Conservation (phyloP, 2,113 vertebrate genomes). For the Lagopus muta region DNA sequence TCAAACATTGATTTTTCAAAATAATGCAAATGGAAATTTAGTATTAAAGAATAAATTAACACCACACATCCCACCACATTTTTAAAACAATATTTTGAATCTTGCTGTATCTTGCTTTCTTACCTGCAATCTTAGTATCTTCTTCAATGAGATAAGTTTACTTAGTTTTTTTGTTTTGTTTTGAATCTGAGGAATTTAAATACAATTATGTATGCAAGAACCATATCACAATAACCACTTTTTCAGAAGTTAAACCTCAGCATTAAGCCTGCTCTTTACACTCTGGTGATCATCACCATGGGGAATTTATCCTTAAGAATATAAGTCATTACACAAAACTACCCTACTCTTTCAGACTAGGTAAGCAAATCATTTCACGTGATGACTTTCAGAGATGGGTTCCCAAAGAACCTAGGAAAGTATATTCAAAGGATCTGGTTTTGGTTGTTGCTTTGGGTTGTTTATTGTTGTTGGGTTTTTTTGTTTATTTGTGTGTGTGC, state of each 20-base stretch:
- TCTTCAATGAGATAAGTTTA: background rate
- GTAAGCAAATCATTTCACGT: background rate
- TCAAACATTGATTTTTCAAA: background rate
- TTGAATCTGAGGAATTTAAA: too few relatives aligned
- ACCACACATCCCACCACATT: background rate
- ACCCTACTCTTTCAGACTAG: background rate
- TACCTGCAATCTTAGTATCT: accelerated
- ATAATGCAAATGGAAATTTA: background rate
- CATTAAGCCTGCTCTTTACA: background rate
- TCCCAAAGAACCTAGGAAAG: background rate
- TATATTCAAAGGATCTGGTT: background rate
- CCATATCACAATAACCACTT: background rate
- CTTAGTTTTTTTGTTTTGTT: background rate
- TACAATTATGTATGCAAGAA: background rate
- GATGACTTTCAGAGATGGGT: background rate
- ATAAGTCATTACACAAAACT: background rate
- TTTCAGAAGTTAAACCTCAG: background rate
- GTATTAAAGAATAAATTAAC: background rate
- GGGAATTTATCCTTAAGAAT: background rate
- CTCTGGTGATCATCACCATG: background rate
- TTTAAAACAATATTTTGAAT: background rate
- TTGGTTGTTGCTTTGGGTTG: too few relatives aligned
- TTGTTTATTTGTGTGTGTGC: too few relatives aligned
- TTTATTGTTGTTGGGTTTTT: too few relatives aligned
- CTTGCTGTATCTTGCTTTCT: background rate